These are phyloP conservation scores for Corythornis vintsioides DNA, from an alignment of 2,113 vertebrate species.

Conservation along the genomic window DNA sequence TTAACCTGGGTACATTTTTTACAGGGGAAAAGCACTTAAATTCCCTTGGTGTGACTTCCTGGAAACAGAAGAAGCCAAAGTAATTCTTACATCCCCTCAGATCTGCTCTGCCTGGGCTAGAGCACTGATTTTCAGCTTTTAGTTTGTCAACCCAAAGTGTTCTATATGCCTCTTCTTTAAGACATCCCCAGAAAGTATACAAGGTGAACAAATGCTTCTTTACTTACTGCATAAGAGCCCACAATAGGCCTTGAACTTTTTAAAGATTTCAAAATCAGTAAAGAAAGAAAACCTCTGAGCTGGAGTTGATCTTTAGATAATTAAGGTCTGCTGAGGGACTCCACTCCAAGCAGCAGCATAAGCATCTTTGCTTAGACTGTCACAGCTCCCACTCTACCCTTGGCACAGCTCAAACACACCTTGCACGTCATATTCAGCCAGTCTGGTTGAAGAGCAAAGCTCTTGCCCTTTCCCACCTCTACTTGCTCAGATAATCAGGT, in stretches of 20 bases:
- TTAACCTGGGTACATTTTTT: background rate
- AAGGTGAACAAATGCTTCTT: background rate
- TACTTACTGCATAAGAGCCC: background rate
- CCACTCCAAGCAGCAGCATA: background rate
- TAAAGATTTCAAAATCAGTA: background rate
- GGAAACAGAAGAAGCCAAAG: background rate
- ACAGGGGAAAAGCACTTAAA: background rate
- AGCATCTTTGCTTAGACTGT: background rate
- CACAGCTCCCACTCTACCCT: background rate
- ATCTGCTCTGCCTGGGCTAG: background rate
- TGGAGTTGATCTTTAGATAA: background rate
- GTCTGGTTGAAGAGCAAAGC: background rate
- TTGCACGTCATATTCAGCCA: background rate
- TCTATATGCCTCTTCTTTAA: background rate
- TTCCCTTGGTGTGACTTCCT: background rate
- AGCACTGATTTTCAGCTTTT: background rate
- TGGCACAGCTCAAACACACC: background rate
- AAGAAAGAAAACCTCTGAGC: background rate
- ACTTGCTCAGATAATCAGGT: background rate
- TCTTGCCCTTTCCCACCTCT: background rate
- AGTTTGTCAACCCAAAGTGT: background rate
- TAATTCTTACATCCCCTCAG: background rate
- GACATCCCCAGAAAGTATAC: background rate
- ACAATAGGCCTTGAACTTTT: background rate
- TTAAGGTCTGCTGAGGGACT: background rate